phyloP scores from a whole-genome alignment of 2,797 vertebrate species.

The Parauchenoglanis punctatus region DNA sequence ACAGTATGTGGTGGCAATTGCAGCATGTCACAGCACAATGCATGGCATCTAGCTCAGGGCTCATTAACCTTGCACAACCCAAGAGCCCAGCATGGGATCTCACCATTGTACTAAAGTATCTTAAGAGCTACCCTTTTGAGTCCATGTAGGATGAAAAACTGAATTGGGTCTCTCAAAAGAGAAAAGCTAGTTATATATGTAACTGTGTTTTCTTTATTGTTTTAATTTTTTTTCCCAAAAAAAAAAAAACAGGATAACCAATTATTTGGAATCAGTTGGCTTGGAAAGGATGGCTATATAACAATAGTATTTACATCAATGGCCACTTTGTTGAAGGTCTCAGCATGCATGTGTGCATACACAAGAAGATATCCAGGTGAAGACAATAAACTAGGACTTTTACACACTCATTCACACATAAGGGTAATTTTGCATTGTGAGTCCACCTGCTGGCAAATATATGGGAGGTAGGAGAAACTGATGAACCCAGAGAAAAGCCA shows the following conservation, averaged over 20 bases:
- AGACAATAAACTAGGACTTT: not conserved
- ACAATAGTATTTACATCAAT: not conserved
- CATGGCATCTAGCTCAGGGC: not conserved
- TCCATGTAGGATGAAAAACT: not conserved
- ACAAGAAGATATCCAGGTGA: not conserved
- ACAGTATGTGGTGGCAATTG: not conserved
- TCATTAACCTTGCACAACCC: not conserved
- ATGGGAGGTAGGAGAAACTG: not conserved
- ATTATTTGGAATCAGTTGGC: not conserved
- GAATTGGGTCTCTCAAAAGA: not conserved
- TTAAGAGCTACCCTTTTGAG: not conserved
- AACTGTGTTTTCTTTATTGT: not conserved
- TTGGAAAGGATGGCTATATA: not conserved
- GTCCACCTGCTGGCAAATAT: not conserved
- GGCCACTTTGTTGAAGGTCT: not conserved
- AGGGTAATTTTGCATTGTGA: not conserved
- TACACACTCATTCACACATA: not conserved
- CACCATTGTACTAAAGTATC: not conserved
- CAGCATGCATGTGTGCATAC: not conserved
- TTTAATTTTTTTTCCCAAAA: too few relatives aligned
- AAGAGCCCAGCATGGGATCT: not conserved
- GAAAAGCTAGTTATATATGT: not conserved
- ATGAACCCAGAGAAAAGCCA: not conserved
- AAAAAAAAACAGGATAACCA: not conserved
- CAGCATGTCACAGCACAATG: not conserved